These are phyloP conservation scores for Alcis repandata DNA, from an alignment of 2,888 invertebrate genomes.

Conservation along the genomic window DNA sequence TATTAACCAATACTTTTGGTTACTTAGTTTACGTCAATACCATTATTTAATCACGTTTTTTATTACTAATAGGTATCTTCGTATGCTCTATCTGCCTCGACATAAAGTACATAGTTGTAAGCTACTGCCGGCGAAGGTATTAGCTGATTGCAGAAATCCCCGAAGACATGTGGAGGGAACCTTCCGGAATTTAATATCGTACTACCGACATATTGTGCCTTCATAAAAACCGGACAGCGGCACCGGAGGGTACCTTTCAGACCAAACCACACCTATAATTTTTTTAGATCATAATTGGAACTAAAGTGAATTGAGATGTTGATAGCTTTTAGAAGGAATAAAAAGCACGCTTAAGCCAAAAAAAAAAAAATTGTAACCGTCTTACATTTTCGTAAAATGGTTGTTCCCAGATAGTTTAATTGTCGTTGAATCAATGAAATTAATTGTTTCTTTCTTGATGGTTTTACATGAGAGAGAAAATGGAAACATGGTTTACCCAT, in stretches of 20 bases:
- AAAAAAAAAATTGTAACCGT: too few species aligned
- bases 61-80: not conserved
- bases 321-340: too few species aligned
- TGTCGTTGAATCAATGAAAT: too few species aligned
- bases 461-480: too few species aligned
- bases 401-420: too few species aligned
- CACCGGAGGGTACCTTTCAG: not conserved
- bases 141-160: slow-evolving; percentile 35
- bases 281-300: not conserved
- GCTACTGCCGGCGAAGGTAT: slow-evolving; percentile 1
- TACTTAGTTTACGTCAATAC: too few species aligned
- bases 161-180: slow-evolving; percentile 22
- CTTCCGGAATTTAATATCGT: slow-evolving; percentile 32
- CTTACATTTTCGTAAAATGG: too few species aligned
- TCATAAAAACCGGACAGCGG: slow-evolving; percentile 30
- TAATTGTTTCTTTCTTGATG: too few species aligned
- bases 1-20: too few species aligned
- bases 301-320: not conserved
- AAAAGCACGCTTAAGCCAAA: too few species aligned
- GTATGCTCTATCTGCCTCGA: not conserved
- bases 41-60: too few species aligned
- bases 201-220: slow-evolving; percentile 14
- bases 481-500: too few species aligned
- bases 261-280: not conserved
- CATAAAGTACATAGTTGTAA: not conserved